These are phyloP conservation scores for Ciconia stormi DNA, from an alignment of 2,113 vertebrate genomes.

Conservation along the genomic window DNA sequence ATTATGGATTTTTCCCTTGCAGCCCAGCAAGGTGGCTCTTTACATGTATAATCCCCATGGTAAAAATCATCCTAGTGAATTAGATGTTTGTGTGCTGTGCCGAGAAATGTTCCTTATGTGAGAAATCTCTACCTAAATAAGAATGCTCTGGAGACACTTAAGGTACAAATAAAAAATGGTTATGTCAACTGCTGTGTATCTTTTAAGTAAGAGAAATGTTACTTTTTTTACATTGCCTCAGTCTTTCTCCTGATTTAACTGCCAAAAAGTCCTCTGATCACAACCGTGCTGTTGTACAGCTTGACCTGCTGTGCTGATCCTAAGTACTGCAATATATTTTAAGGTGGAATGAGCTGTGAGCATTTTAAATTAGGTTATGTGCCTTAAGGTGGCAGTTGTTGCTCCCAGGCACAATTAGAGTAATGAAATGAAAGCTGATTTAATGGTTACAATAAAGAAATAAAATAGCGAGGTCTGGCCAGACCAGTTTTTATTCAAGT, in stretches of 20 bases:
- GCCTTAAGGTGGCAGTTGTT: slow-evolving; percentile 30
- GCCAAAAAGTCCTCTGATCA: slow-evolving; percentile 60
- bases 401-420: slow-evolving; percentile 47
- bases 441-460: slow-evolving; percentile 28
- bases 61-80: slow-evolving; percentile 66
- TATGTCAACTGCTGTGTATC: slow-evolving; percentile 65
- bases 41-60: slow-evolving; percentile 50
- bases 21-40: slow-evolving; percentile 50
- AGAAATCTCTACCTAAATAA: slow-evolving; percentile 65
- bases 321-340: slow-evolving; percentile 60
- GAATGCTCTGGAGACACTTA: slow-evolving; percentile 69
- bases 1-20: slow-evolving; percentile 50
- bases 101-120: slow-evolving; percentile 43
- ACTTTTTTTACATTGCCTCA: slow-evolving; percentile 5
- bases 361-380: slow-evolving; percentile 39
- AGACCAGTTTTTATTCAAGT: not conserved
- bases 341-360: slow-evolving; percentile 56
- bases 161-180: slow-evolving; percentile 68
- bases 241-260: slow-evolving; percentile 49
- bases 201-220: slow-evolving; percentile 68
- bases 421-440: slow-evolving; percentile 18
- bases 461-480: not conserved
- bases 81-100: slow-evolving; percentile 58
- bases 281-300: slow-evolving; percentile 24
- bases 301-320: slow-evolving; percentile 50